A percentile compares a stretch with the other conserved stretches of the same genome.
These are phyloP conservation scores for Atrichornis clamosus DNA, from an alignment of 2,113 vertebrate genomes.

Conservation along the genomic window DNA sequence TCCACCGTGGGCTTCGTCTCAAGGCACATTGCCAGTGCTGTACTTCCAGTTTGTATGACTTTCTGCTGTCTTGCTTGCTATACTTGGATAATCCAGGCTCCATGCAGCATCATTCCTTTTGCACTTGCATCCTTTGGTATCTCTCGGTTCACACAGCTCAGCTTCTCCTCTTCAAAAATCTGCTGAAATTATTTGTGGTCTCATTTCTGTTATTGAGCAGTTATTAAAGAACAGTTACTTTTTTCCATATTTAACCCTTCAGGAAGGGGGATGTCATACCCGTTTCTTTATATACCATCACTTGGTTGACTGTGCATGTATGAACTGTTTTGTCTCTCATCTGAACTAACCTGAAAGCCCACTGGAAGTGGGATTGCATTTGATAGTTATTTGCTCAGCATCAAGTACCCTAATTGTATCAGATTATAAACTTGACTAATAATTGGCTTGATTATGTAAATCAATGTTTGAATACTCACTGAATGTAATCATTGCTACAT, in stretches of 20 bases:
- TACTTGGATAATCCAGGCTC: not conserved
- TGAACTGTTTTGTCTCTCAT: not conserved
- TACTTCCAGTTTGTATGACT: not conserved
- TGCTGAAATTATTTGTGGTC: not conserved
- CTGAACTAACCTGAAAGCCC: not conserved
- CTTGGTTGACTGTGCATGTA: not conserved
- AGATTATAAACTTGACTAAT: not conserved
- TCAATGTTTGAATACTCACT: not conserved
- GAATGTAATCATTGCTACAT: not conserved
- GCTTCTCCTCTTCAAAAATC: not conserved
- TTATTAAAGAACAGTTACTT: not conserved
- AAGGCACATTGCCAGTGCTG: fast-evolving
- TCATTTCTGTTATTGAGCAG: not conserved
- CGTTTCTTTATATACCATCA: not conserved
- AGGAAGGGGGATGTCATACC: not conserved
- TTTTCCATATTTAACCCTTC: not conserved
- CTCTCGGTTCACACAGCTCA: not conserved
- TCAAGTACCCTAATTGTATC: not conserved
- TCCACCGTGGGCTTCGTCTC: not conserved
- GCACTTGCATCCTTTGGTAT: not conserved
- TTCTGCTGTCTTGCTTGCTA: not conserved
- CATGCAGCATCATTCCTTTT: not conserved
- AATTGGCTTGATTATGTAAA: not conserved
- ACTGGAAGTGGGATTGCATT: not conserved
- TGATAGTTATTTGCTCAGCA: not conserved